phyloP scores from a whole-genome alignment of 2,797 vertebrate genomes.

The Percopsis omiscomaycus region DNA sequence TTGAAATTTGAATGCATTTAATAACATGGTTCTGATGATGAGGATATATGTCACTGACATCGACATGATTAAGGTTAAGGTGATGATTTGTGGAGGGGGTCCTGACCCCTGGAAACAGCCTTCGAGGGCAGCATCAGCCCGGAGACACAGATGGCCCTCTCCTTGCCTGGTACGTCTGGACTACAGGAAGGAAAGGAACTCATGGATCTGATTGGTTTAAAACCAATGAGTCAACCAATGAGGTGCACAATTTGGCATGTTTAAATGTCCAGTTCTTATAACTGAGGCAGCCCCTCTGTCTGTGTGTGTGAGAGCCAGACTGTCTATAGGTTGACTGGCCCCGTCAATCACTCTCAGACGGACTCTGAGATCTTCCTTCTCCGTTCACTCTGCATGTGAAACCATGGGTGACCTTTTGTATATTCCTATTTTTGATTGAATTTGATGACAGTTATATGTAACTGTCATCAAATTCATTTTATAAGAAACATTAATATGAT shows the following conservation, averaged over 20 bases:
- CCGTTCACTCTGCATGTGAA: background rate
- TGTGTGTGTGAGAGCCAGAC: conserved; percentile 12
- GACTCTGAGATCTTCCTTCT: background rate
- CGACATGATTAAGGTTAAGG: background rate
- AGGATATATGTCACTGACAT: background rate
- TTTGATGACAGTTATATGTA: background rate
- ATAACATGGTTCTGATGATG: no score
- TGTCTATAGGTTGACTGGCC: conserved; percentile 2
- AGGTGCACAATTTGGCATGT: conserved; percentile 28
- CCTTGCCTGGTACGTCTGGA: background rate
- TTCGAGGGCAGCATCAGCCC: background rate
- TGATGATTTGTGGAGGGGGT: background rate
- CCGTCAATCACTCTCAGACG: background rate
- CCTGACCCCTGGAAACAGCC: background rate
- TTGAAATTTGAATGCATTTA: no score
- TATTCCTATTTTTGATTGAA: no score
- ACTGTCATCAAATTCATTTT: conserved; percentile 5
- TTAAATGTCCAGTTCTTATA: conserved; percentile 34
- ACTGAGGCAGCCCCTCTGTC: conserved; percentile 19
- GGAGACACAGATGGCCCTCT: background rate
- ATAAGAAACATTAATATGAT: conserved; percentile 10
- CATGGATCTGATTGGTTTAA: conserved; percentile 11
- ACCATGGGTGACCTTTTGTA: conserved; percentile 3
- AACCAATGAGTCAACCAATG: conserved; percentile 6
- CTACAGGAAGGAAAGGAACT: conserved; percentile 17